Base-by-base conservation (phyloP, 2,888 invertebrate species). In the Caenorhabditis sp. region DNA sequence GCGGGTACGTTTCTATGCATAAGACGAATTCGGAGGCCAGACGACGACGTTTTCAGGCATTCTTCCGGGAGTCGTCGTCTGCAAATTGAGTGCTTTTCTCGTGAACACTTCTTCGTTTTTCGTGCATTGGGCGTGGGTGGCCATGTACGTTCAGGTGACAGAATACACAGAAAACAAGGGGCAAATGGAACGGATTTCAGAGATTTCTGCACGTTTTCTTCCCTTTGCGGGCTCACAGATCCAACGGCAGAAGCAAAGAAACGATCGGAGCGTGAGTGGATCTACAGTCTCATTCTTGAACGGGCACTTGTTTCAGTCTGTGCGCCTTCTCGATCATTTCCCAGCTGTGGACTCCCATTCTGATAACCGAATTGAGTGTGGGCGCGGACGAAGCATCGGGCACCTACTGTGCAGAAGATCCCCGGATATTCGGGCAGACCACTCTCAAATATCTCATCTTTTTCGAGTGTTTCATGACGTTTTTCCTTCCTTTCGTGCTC, bases 41-140 rank as follows among this genome's bases (percentile, higher is more conserved):
- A 26, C 46, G 26, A 48, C 15, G 22, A 22, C 11, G 45, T 11
- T 66, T 79, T 50, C 53, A 81, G 78, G 62, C 27, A 26, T 81
- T 7, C 39, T 77, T 43, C 79, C 78, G 20, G 81, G 81, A 11
- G 75, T 78, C 1, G 62, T 75, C 8, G 74, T 82, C 43, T 82
- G 82, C 53, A 82, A 82, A 46, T 35, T 82, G 26, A 77, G 66
- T n/a, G 74, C 77, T n/a, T 82, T 80, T 46, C 63, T 79, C 9
- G 79, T 79, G 13, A 79, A 82, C 45, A 75, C 76, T 9, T 80
- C 79, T 22, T 77, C 80, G 15, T 82, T 80, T 68, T 82, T 82
- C 46, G 75, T 78, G 2, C 82, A 82, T 58, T 82, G 82, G 82
- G 72, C 74, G 11, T 82, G 80, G 80, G 82, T 82, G 17, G 70